These are phyloP conservation scores for Perizoma flavofasciatum DNA, from an alignment of 2,888 invertebrate genomes.

Conservation along the genomic window DNA sequence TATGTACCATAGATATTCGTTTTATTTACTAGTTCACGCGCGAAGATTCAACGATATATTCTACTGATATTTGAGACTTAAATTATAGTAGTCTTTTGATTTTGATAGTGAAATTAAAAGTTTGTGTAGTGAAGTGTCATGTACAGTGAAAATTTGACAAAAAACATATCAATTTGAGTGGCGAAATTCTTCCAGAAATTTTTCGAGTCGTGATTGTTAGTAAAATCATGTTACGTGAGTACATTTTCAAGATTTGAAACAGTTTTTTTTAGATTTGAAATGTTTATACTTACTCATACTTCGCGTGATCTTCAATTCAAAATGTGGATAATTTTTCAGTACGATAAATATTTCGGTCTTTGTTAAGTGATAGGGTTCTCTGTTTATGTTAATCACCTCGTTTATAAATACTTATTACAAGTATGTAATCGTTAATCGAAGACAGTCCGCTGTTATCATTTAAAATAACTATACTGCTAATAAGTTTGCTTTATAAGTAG, in stretches of 20 bases:
- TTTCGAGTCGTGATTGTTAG: slow-evolving; percentile 10
- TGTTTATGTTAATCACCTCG: too few relatives aligned
- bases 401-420: too few relatives aligned
- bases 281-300: neutral
- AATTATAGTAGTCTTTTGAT: slow-evolving; percentile 1
- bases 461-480: too few relatives aligned
- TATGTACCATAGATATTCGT: slow-evolving; percentile 41
- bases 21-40: slow-evolving; percentile 42
- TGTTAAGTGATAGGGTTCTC: too few relatives aligned
- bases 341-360: too few relatives aligned
- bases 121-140: slow-evolving; percentile 11
- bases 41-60: slow-evolving; percentile 32
- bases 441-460: too few relatives aligned
- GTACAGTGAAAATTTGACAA: slow-evolving; percentile 15
- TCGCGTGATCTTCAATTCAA: neutral
- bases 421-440: too few relatives aligned
- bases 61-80: slow-evolving; percentile 1
- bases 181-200: slow-evolving; percentile 13
- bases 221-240: slow-evolving; percentile 27
- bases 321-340: too few relatives aligned
- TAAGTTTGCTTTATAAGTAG: too few relatives aligned
- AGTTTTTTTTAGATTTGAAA: too few relatives aligned
- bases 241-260: neutral
- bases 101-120: neutral
- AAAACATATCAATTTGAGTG: neutral